phyloP scores from a whole-genome alignment of 2,888 invertebrate genomes.

The Onthophagus sagittarius region DNA sequence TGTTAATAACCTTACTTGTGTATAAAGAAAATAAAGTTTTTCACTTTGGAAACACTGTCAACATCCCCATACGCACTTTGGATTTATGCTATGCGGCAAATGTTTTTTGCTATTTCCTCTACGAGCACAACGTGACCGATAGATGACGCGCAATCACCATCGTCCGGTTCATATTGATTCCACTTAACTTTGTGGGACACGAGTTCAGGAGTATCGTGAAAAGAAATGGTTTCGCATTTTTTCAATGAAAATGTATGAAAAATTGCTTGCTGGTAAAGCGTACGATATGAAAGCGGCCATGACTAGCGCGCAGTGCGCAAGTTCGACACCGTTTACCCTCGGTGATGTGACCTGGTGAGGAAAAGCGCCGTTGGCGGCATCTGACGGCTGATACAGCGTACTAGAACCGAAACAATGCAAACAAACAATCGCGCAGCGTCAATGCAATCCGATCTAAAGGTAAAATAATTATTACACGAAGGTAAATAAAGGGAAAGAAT shows the following conservation, averaged over 20 bases:
- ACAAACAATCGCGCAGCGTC: slow-evolving; percentile 2
- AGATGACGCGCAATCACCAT: not conserved
- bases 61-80: not conserved
- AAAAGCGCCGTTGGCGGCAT: slow-evolving; percentile 11
- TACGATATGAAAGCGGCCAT: slow-evolving; percentile 6
- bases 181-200: not conserved
- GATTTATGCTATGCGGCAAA: not conserved
- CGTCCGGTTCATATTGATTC: not conserved
- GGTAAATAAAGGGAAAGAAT: not conserved
- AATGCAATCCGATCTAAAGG: not conserved
- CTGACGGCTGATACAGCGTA: slow-evolving; percentile 8
- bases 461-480: not conserved
- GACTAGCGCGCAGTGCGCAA: slow-evolving; percentile 6
- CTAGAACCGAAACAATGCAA: not conserved
- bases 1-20: not conserved
- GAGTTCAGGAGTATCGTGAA: not conserved
- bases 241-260: not conserved
- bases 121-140: not conserved
- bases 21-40: not conserved
- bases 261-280: slow-evolving; percentile 4
- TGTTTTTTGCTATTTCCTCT: not conserved
- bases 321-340: slow-evolving; percentile 2
- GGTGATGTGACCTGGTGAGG: slow-evolving; percentile 1
- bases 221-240: not conserved
- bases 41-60: not conserved